Evolutionary conservation across 2,797 vertebrate species (phyloP), one percentile per base, ranked within the genome.

Genomic region (Schizothorax lantsangensis): DNA sequence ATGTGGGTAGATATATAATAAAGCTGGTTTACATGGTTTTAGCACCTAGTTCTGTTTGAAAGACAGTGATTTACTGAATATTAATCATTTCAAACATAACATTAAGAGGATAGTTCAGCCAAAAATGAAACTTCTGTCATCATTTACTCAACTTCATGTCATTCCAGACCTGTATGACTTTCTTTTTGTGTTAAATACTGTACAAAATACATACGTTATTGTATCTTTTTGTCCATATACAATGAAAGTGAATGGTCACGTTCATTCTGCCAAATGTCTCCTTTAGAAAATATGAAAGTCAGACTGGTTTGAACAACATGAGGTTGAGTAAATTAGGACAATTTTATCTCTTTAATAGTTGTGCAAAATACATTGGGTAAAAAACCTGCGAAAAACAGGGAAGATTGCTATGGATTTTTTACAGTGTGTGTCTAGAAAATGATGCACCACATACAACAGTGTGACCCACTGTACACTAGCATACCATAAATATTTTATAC

Each of bases 401-500:
- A 54, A 19, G 7, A 21, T 21, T 7, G 6, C 17, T 54, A 62
- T 26, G n/a, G 23, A 62, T 62, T 64, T 26, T 64, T 64, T 30
- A 26, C 4, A 26, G n/a, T 14, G 19, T 47, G 30, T 36, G 59
- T 36, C 77, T 84, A 45, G 59, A 62, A 74, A 75, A 64, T 17
- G 36, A 43, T 78, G 17, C 33, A 49, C 17, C 26, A 73, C 19
- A 77, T 52, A 52, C 57, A 74, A 45, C 38, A 26, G 17, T 45
- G 54, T 47, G 30, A 69, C 74, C 33, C 45, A 11, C 59, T 21
- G 17, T 69, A 43, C 10, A 43, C 47, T 57, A 69, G 71, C 19
- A 40, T 30, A n/a, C 10, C 47, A 59, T 71, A 12, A 71, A 79
- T 85, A 85, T 85, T 79, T 69, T 15, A 79, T 33, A 52, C 4